Evolutionary conservation across 1,140 invertebrate species (phyloP).

Genomic region (Galleria mellonella): DNA sequence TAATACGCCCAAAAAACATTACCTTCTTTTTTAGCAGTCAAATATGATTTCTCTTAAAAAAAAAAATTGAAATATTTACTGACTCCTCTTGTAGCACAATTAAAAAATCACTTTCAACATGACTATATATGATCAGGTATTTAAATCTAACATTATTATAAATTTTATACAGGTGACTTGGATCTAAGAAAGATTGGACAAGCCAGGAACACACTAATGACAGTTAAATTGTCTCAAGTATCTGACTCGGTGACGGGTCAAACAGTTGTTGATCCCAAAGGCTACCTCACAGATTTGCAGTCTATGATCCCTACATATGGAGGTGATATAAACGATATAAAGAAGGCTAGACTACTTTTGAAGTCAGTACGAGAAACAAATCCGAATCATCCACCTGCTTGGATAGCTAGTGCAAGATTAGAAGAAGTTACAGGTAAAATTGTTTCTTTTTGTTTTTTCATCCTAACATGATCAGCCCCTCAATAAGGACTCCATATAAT

Average conservation of each 20-base stretch:
- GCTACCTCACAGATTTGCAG: conserved; percentile 98
- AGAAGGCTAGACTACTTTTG: conserved; percentile 96
- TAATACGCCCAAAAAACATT: too few relatives aligned
- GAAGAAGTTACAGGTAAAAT: conserved; percentile 98
- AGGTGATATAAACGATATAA: conserved; percentile 99
- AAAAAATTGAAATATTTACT: too few relatives aligned
- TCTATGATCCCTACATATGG: conserved; percentile 99
- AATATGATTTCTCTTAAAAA: too few relatives aligned
- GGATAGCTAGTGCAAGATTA: conserved; percentile 98
- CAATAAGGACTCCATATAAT: too few relatives aligned
- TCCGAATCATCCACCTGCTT: conserved; percentile 98
- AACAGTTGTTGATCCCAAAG: conserved; percentile 99
- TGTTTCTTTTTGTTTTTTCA: neutral
- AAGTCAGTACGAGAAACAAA: conserved; percentile 99
- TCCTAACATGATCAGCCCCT: too few relatives aligned
- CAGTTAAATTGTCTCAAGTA: conserved; percentile 97
- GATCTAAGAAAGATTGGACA: conserved; percentile 99
- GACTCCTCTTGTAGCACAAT: too few relatives aligned
- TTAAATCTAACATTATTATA: neutral
- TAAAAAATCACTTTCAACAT: too few relatives aligned
- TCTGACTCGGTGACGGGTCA: conserved; percentile 99
- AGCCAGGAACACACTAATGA: conserved; percentile 99
- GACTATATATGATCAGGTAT: too few relatives aligned
- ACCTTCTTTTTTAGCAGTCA: too few relatives aligned
- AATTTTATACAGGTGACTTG: conserved; percentile 86